Base-by-base conservation (phyloP, 2,888 invertebrate species). In the Diadromus collaris region DNA sequence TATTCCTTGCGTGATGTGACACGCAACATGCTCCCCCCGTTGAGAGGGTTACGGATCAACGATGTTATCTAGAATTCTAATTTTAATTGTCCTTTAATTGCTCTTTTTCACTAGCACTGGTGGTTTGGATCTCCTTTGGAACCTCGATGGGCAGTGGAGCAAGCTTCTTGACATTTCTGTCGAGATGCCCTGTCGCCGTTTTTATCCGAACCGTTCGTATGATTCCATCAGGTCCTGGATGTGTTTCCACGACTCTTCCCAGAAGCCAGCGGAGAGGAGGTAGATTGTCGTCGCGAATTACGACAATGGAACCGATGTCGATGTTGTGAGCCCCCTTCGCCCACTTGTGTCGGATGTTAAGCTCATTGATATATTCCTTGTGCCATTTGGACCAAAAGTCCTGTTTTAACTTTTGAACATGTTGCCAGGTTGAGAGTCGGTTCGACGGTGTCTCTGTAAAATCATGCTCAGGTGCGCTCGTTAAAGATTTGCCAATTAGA, bases 351-450 rank as follows among this genome's bases (percentile, higher is more conserved):
- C 83, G 64, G 16, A 79, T 46, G 9, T 80, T 81, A 0, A 83
- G 27, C 34, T 82, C 79, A 24, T 82, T 76, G 3, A 83, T 6
- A 7, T 83, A 84, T 9, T 83, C 83, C 2, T 67, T 68, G 7
- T 71, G 58, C 82, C 82, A 83, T 9, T 82, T 54, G 1, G 34
- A 16, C 82, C 81, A 84, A 29, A 83, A 81, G 24, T 82, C 65
- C 21, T 80, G 80, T 29, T 70, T 75, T 1, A 83, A 32, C 58
- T 82, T 81, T 21, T 81, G 81, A 6, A 82, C 56, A 9, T 83
- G 80, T 61, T 83, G 68, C 81, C 83, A 83, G 21, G 34, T 70
- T 1, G 79, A 76, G 1, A 79, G 41, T 6, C 72, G 46, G 13
- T 72, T 76, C 10, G 6, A 21, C 0, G 69, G 64, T 6, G 61